Percentiles rank a stretch among this genome's conserved stretches.
Conservation (phyloP, 1,140 invertebrate genomes). For the Neuroterus valhalla region DNA sequence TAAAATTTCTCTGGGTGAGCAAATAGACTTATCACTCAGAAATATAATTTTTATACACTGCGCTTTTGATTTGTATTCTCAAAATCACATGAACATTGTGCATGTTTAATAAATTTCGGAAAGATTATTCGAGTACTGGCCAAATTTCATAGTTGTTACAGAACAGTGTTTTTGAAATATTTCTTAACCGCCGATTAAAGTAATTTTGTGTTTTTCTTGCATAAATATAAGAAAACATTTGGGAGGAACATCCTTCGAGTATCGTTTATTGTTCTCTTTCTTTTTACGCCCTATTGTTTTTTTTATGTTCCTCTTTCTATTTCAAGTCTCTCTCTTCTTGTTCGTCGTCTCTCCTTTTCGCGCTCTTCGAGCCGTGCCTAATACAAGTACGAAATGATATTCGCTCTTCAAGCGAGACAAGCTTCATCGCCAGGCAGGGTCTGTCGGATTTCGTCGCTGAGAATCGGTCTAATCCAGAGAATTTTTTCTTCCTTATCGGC, state of each 20-base stretch:
- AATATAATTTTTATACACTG: no score
- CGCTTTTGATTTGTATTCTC: no score
- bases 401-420: background rate
- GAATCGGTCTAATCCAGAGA: background rate
- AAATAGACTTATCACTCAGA: no score
- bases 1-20: no score
- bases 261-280: constrained; percentile 33
- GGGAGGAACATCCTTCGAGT: background rate
- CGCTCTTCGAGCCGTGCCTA: constrained; percentile 9
- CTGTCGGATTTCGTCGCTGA: background rate
- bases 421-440: constrained; percentile 3
- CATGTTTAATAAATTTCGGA: no score
- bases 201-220: no score
- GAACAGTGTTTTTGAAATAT: no score
- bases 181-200: no score
- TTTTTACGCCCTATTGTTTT: constrained; percentile 19
- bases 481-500: constrained; percentile 15
- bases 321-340: background rate
- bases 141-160: no score
- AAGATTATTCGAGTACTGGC: no score
- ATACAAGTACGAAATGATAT: constrained; percentile 17
- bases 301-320: constrained; percentile 25
- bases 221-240: no score
- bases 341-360: background rate
- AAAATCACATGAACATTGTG: no score